A percentile compares a stretch with the other conserved stretches of the same genome.
Evolutionary conservation across 2,113 vertebrate species (phyloP).

Genomic region (Phylloscopus whistleri): DNA sequence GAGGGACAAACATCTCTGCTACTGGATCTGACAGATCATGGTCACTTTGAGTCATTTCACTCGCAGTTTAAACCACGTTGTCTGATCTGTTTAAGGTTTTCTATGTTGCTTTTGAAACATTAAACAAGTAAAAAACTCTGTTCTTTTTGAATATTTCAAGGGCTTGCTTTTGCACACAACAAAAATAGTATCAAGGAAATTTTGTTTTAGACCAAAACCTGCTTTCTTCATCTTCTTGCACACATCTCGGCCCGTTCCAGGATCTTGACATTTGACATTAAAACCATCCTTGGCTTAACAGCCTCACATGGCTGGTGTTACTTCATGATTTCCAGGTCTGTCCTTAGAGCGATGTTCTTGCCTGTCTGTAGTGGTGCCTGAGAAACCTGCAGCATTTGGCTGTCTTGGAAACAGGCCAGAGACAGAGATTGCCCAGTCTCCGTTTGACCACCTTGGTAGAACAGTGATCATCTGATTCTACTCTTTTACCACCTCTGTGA

Average conservation of each 20-base stretch:
- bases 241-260: not conserved
- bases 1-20: not conserved
- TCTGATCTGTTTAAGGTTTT: not conserved
- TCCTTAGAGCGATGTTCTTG: not conserved
- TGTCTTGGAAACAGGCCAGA: not conserved
- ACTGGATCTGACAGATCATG: not conserved
- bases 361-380: not conserved
- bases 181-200: not conserved
- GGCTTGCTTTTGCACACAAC: not conserved
- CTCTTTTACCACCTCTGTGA: rapidly evolving
- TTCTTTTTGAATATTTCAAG: not conserved
- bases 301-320: not conserved
- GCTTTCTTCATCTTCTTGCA: not conserved
- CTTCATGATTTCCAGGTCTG: not conserved
- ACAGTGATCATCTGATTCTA: not conserved
- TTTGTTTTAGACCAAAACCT: not conserved
- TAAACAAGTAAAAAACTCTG: not conserved
- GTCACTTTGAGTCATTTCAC: not conserved
- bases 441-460: not conserved
- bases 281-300: not conserved
- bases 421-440: not conserved
- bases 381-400: not conserved
- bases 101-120: not conserved
- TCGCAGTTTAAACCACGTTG: not conserved
- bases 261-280: not conserved